These are phyloP conservation scores for Adelognathus sp. DNA, from an alignment of 2,888 invertebrate species.

Conservation along the genomic window DNA sequence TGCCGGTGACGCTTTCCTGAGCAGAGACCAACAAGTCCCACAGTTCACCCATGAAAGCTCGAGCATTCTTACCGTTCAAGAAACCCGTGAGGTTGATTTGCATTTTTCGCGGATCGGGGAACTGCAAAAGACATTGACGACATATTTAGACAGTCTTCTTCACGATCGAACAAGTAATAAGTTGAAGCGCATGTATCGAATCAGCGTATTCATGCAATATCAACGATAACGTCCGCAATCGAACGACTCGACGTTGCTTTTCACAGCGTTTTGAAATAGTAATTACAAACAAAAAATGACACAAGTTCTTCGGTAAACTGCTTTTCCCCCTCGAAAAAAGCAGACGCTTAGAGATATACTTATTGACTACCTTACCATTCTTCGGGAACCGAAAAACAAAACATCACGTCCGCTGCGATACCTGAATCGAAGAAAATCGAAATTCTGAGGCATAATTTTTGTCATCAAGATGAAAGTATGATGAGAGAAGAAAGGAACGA, in stretches of 20 bases:
- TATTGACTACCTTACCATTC: constrained; percentile 72
- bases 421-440: constrained; percentile 61
- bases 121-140: constrained; percentile 84
- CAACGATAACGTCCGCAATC: background rate
- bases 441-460: constrained; percentile 39
- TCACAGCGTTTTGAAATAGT: constrained; percentile 28
- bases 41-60: constrained; percentile 98
- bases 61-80: constrained; percentile 97
- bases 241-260: constrained; percentile 27
- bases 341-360: constrained; percentile 71
- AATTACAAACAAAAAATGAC: constrained; percentile 8
- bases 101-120: constrained; percentile 98
- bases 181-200: constrained; percentile 24
- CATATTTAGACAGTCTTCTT: constrained; percentile 1
- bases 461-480: constrained; percentile 38
- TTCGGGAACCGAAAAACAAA: constrained; percentile 17
- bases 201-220: constrained; percentile 30
- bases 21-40: constrained; percentile 98
- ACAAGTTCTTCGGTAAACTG: constrained; percentile 70
- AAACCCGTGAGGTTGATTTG: constrained; percentile 99
- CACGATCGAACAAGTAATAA: constrained; percentile 1
- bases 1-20: constrained; percentile 96
- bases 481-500: background rate
- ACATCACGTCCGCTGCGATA: constrained; percentile 43
- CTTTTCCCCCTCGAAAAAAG: constrained; percentile 81